phyloP scores from a whole-genome alignment of 1,140 invertebrate genomes.

The Halyomorpha halys region DNA sequence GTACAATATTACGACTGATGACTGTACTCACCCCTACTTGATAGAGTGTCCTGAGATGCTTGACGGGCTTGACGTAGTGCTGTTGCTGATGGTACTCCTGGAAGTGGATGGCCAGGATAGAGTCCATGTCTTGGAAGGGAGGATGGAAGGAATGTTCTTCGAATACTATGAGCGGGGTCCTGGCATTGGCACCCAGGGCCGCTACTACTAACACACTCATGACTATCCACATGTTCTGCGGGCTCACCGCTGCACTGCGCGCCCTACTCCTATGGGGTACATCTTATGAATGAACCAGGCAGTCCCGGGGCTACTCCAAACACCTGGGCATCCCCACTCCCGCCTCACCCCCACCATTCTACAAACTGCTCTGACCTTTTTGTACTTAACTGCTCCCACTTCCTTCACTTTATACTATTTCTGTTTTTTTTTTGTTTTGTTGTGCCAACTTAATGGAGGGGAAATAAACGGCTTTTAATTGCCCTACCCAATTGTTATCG shows the following conservation, averaged over 20 bases:
- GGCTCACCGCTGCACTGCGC: not conserved
- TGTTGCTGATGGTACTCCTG: slow-evolving; percentile 14
- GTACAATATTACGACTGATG: too few relatives aligned
- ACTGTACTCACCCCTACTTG: slow-evolving; percentile 23
- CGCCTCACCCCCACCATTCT: slow-evolving; percentile 18
- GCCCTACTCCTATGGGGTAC: not conserved
- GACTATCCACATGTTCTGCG: not conserved
- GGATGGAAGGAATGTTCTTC: slow-evolving; percentile 18
- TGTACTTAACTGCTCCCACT: not conserved
- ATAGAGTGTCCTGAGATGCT: slow-evolving; percentile 23
- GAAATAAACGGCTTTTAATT: too few relatives aligned
- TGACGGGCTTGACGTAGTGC: slow-evolving; percentile 16
- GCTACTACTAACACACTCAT: not conserved
- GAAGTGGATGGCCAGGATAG: slow-evolving; percentile 6
- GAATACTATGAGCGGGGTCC: slow-evolving; percentile 23
- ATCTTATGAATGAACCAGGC: slow-evolving; percentile 21
- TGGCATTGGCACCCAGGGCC: not conserved
- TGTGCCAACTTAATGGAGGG: too few relatives aligned
- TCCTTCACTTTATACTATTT: too few relatives aligned
- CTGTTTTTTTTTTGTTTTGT: too few relatives aligned
- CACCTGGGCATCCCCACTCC: slow-evolving; percentile 14
- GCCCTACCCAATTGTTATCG: too few relatives aligned
- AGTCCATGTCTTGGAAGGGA: slow-evolving; percentile 17
- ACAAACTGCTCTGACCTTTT: slow-evolving; percentile 4
- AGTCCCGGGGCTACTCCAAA: slow-evolving; percentile 13